Percentiles rank a stretch among this genome's conserved stretches.
These are phyloP conservation scores for Torymus aiolomorphi DNA, from an alignment of 2,888 invertebrate genomes.

Conservation along the genomic window DNA sequence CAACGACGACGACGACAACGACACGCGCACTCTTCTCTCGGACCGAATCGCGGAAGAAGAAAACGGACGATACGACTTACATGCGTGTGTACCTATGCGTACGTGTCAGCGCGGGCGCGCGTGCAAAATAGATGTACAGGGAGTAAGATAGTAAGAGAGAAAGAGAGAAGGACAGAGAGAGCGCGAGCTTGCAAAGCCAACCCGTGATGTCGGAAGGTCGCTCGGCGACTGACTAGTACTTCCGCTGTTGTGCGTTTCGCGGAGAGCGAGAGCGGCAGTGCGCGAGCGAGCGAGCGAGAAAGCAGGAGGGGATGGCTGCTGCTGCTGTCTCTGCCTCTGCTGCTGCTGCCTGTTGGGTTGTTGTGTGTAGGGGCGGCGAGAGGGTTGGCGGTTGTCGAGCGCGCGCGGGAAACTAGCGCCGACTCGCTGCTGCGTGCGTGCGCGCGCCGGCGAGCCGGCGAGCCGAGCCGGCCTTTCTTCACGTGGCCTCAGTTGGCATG, in stretches of 20 bases:
- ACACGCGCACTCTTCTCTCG: too few relatives aligned
- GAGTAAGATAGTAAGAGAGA: neutral
- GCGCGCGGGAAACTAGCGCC: conserved; percentile 67
- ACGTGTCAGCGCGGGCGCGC: neutral
- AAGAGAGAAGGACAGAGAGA: neutral
- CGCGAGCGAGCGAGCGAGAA: too few relatives aligned
- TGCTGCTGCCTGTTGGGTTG: conserved; percentile 71
- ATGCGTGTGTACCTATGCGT: too few relatives aligned
- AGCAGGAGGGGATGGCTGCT: conserved; percentile 71
- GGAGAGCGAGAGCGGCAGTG: neutral
- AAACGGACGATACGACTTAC: too few relatives aligned
- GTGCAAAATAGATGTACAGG: neutral
- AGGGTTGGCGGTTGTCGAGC: conserved; percentile 62
- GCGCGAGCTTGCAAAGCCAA: conserved; percentile 61
- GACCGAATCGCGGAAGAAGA: too few relatives aligned
- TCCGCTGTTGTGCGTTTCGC: conserved; percentile 76
- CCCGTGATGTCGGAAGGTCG: conserved; percentile 76
- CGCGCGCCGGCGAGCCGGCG: conserved; percentile 13
- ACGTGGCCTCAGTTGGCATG: conserved; percentile 46
- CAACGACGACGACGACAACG: too few relatives aligned
- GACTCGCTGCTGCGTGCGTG: neutral
- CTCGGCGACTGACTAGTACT: conserved; percentile 76
- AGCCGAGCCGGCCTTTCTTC: conserved; percentile 43
- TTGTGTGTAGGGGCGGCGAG: conserved; percentile 74
- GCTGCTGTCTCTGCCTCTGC: conserved; percentile 47